Base-by-base conservation (phyloP, 1,140 invertebrate genomes). In the Pogonomyrmex barbatus region DNA sequence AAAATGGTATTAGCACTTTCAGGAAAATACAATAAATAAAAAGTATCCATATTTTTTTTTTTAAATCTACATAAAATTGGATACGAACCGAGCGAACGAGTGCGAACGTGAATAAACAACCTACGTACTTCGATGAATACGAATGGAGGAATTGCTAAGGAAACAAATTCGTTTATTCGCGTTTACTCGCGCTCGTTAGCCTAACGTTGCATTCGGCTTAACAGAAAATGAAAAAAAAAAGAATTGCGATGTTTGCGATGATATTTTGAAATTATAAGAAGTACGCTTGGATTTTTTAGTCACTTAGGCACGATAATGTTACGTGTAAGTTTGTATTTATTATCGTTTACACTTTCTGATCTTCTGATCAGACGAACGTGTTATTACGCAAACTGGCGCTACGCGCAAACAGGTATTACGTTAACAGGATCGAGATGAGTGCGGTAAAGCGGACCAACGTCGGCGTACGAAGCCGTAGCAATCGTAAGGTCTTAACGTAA, bases 401-500 rank as follows among this genome's bases (percentile, higher is more conserved):
- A n/a, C 24, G 24, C 42, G 36, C 17, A 17, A 70, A 68, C n/a
- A 36, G 56, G 50, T 24, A 70, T 81, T 81, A 45, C 30, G 42
- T 60, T 76, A 58, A 76, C 54, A 76, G 42, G 56, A 12, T 77
- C 42, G 42, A 63, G 58, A 77, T 63, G 56, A 77, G 75, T 30
- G 56, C 39, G 65, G 52, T 58, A 56, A 83, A 83, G 54, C 54
- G 68, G 62, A 17, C 14, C 30, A 17, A 60, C 47, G n/a, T 36
- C 62, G 47, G 50, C 77, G 12, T 68, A 47, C 54, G 24, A 77
- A 52, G 60, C 76, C 42, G 67, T 63, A 82, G 68, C 52, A 45
- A 65, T 54, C 65, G 82, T n/a, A 39, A 60, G 71, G 79, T 77
- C 79, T 88, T 77, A 87, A 68, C 82, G 39, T 14, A 85, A 77